A percentile compares a stretch with the other conserved stretches of the same genome.
phyloP scores from a whole-genome alignment of 2,888 invertebrate species.

The Hypolimnas misippus region DNA sequence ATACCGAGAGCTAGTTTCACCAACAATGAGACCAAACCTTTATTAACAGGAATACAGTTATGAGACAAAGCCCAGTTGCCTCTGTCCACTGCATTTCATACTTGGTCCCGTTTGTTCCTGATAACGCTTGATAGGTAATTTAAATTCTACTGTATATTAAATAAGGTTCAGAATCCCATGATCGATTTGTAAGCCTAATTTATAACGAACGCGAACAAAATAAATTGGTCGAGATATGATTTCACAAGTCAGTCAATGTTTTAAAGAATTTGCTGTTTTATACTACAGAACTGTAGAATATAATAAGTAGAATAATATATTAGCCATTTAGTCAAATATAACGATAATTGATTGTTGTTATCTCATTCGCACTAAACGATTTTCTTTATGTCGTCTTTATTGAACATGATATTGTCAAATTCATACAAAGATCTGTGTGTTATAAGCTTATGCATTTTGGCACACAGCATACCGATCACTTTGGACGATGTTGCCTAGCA shows the following conservation, averaged over 20 bases:
- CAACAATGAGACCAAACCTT: neutral
- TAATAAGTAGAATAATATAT: too few relatives aligned
- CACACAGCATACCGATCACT: too few relatives aligned
- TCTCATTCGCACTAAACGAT: too few relatives aligned
- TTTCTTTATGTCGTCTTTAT: too few relatives aligned
- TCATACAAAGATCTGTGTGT: too few relatives aligned
- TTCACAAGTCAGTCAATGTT: neutral
- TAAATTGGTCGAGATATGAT: slow-evolving; percentile 7
- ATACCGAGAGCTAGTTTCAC: neutral
- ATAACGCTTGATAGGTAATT: neutral
- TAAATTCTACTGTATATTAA: neutral
- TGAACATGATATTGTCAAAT: too few relatives aligned
- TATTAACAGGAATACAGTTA: slow-evolving; percentile 28
- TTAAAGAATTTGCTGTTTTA: neutral
- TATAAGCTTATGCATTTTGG: too few relatives aligned
- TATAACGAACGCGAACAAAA: slow-evolving; percentile 15
- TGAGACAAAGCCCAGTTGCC: slow-evolving; percentile 27
- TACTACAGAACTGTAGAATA: neutral
- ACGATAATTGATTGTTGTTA: too few relatives aligned
- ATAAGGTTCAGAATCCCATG: slow-evolving; percentile 17
- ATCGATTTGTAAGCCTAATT: slow-evolving; percentile 12
- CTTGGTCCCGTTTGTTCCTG: slow-evolving; percentile 31
- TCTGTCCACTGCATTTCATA: slow-evolving; percentile 34
- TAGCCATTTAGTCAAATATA: too few relatives aligned
- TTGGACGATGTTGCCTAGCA: too few relatives aligned